These are phyloP conservation scores for Antheraea mylitta DNA, from an alignment of 1,140 invertebrate genomes.

Conservation along the genomic window DNA sequence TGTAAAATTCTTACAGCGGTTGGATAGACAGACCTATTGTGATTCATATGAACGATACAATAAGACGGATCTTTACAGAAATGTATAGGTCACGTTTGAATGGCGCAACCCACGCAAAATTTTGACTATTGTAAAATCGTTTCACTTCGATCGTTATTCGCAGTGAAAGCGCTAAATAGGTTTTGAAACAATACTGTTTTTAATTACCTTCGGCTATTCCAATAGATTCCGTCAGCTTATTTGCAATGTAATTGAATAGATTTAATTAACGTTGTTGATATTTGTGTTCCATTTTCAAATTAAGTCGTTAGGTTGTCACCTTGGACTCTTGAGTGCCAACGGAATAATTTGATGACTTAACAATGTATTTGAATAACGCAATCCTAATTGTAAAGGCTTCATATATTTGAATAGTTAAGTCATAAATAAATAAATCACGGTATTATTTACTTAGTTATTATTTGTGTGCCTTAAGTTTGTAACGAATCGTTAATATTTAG, in stretches of 20 bases:
- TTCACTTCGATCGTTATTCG: slow-evolving; percentile 35
- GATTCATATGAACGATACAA: slow-evolving; percentile 23
- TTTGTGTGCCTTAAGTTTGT: too few relatives aligned
- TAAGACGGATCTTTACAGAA: slow-evolving; percentile 3
- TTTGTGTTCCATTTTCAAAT: too few relatives aligned
- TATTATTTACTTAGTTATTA: too few relatives aligned
- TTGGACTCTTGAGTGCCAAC: too few relatives aligned
- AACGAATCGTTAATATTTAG: too few relatives aligned
- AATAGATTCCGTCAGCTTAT: not conserved
- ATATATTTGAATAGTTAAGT: too few relatives aligned
- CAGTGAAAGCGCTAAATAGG: slow-evolving; percentile 39
- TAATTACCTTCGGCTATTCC: not conserved
- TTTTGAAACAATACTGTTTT: slow-evolving; percentile 33
- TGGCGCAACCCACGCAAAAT: slow-evolving; percentile 34
- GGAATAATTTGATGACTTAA: too few relatives aligned
- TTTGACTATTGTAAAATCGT: slow-evolving; percentile 38
- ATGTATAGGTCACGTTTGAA: slow-evolving; percentile 21
- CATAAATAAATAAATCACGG: too few relatives aligned
- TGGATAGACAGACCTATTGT: slow-evolving; percentile 13
- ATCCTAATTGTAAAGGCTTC: too few relatives aligned
- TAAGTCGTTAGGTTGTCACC: too few relatives aligned
- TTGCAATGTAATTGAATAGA: not conserved
- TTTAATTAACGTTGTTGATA: not conserved
- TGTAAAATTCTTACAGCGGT: not conserved
- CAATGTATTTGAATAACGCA: too few relatives aligned